A percentile compares a stretch with the other conserved stretches of the same genome.
Evolutionary conservation across 2,888 invertebrate species (phyloP).

Genomic region (Cynaeus angustus): DNA sequence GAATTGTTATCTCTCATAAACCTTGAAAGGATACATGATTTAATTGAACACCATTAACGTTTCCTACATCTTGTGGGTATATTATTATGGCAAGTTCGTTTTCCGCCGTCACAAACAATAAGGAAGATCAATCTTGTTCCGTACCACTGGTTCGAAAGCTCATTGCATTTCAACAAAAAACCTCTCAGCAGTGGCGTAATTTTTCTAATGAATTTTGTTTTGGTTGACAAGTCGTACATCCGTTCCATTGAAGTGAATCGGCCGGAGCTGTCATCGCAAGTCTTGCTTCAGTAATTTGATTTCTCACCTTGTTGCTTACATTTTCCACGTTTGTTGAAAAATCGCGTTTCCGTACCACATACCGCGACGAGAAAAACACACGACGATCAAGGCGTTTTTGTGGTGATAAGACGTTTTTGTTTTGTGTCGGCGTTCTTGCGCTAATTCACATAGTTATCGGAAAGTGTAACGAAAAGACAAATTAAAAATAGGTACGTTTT

Average conservation of each 20-base stretch:
- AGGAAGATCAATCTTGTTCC: slow-evolving; percentile 34
- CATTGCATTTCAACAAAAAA: slow-evolving; percentile 7
- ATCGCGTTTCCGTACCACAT: slow-evolving; percentile 1
- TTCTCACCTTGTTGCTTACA: slow-evolving; percentile 31
- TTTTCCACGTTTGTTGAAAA: too few relatives aligned
- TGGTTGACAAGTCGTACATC: slow-evolving; percentile 50
- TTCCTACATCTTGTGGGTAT: slow-evolving; percentile 26
- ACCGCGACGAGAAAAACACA: neutral
- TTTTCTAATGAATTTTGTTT: slow-evolving; percentile 43
- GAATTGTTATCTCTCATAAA: slow-evolving; percentile 14
- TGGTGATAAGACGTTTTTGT: slow-evolving; percentile 5
- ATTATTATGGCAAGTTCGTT: slow-evolving; percentile 16
- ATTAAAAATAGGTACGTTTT: neutral
- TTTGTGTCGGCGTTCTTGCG: slow-evolving; percentile 4
- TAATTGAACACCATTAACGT: slow-evolving; percentile 24
- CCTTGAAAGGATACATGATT: slow-evolving; percentile 40
- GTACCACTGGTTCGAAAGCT: slow-evolving; percentile 21
- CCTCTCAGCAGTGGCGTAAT: slow-evolving; percentile 3
- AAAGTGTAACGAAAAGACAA: neutral
- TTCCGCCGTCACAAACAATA: slow-evolving; percentile 29
- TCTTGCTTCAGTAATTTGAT: slow-evolving; percentile 53
- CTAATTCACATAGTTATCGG: neutral
- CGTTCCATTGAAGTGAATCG: slow-evolving; percentile 50
- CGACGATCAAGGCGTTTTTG: neutral
- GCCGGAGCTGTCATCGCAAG: slow-evolving; percentile 48